Evolutionary conservation across 2,113 vertebrate genomes (phyloP), one percentile per base, ranked within the genome.

Genomic region (Gymnocephalus cernua): DNA sequence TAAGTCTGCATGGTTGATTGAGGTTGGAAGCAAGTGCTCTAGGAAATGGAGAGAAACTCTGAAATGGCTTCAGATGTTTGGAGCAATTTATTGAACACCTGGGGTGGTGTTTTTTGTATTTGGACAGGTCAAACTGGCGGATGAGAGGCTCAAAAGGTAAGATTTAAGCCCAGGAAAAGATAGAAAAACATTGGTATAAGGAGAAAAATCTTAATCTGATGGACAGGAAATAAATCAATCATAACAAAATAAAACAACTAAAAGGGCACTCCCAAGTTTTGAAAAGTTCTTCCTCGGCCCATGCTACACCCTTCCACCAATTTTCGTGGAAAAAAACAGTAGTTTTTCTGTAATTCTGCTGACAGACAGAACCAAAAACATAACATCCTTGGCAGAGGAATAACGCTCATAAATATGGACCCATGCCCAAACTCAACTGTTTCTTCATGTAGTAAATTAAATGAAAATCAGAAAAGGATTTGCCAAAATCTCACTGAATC

Each of bases 1-100:
- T 51, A 64, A 15, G 57, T 75, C 21, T 62, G 48, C 15, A 11
- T 21, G 19, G 14, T 19, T 11, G 29, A 35, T 18, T 29, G 16
- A 8, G 29, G 35, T 35, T 3, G 25, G 56, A 4, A 58, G 14
- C 6, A 58, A 58, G 25, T 58, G 56, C 14, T 35, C 18, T 35
- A 48, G 25, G 57, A 44, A 53, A 38, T 62, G 50, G 18, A 32
- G 44, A 41, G 57, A 4, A 21, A 15, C n/a, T 18, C 23, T n/a
- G 8, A 57, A 75, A 53, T 44, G 57, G 41, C 35, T 77, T 63
- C 18, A 19, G 25, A 66, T 32, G 35, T 61, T 62, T 62, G 11
- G 19, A 29, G 16, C 2, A 13, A 15, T 15, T 57, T 58, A 58
- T 58, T 18, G 2, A 51, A 13, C 44, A 4, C 16, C 21, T 35